Conservation (phyloP, 92 coral and sea anemone genomes). For the Scolanthus callimorphus region DNA sequence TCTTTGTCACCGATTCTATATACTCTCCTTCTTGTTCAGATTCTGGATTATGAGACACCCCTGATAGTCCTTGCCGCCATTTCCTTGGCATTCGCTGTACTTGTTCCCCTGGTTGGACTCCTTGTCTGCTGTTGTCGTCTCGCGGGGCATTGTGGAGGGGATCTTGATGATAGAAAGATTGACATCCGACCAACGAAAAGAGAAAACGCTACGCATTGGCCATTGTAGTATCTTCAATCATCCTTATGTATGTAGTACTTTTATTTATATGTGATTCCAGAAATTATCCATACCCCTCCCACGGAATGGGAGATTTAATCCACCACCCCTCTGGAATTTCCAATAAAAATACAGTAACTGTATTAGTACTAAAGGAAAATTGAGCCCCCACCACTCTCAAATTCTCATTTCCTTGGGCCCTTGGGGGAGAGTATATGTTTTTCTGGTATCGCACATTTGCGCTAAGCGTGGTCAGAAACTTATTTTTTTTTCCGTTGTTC, state of each 20-base stretch:
- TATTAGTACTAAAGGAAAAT: too few species aligned
- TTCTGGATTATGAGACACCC: constrained; percentile 69
- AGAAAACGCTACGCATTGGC: constrained; percentile 48
- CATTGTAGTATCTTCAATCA: constrained; percentile 46
- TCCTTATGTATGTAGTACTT: constrained; percentile 50
- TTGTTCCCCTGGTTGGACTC: constrained; percentile 62
- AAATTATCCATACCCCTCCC: too few species aligned
- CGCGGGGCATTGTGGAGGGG: constrained; percentile 60
- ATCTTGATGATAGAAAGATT: constrained; percentile 25
- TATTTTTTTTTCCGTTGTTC: too few species aligned
- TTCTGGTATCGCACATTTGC: too few species aligned
- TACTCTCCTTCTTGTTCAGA: constrained; percentile 34
- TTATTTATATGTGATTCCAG: neutral
- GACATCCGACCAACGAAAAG: constrained; percentile 55
- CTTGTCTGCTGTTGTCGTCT: constrained; percentile 66
- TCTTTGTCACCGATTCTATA: too few species aligned
- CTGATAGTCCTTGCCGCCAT: constrained; percentile 52
- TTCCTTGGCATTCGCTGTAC: constrained; percentile 53
- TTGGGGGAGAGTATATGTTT: too few species aligned
- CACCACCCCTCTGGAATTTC: too few species aligned
- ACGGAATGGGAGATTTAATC: too few species aligned
- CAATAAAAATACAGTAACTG: too few species aligned
- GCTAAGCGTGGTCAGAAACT: too few species aligned
- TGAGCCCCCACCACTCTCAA: too few species aligned
- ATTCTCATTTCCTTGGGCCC: too few species aligned